Conservation (phyloP, 2,888 invertebrate species). For the Drosophila testacea region DNA sequence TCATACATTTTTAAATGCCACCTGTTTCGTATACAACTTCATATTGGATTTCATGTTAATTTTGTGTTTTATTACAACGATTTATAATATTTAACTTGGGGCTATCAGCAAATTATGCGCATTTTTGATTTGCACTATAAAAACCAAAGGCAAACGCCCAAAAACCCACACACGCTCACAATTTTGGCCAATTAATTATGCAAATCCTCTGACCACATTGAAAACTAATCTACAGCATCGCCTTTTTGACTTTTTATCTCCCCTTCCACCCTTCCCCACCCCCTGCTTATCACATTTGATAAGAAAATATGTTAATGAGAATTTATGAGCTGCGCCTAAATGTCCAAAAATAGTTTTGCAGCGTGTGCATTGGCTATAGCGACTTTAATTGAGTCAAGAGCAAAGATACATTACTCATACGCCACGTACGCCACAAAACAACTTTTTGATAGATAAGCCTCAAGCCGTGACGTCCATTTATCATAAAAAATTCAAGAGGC, state of each 20-base stretch:
- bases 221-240: slow-evolving; percentile 65
- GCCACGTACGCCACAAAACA: slow-evolving; percentile 61
- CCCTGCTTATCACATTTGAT: slow-evolving; percentile 46
- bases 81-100: slow-evolving; percentile 64
- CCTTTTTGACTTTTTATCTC: slow-evolving; percentile 1
- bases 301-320: slow-evolving; percentile 60
- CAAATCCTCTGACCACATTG: slow-evolving; percentile 57
- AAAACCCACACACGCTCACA: slow-evolving; percentile 17
- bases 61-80: slow-evolving; percentile 68
- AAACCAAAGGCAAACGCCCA: slow-evolving; percentile 51
- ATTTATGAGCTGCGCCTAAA: slow-evolving; percentile 20
- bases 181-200: slow-evolving; percentile 70
- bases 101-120: slow-evolving; percentile 63
- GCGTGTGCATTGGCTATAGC: slow-evolving; percentile 8
- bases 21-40: slow-evolving; percentile 41
- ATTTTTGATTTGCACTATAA: slow-evolving; percentile 76
- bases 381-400: slow-evolving; percentile 55
- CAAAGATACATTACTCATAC: slow-evolving; percentile 65
- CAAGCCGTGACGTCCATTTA: slow-evolving; percentile 71
- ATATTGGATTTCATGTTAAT: slow-evolving; percentile 52
- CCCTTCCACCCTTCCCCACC: background rate
- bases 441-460: slow-evolving; percentile 70
- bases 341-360: too few relatives aligned
- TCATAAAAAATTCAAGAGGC: slow-evolving; percentile 75
- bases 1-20: slow-evolving; percentile 42